Evolutionary conservation across 2,797 vertebrate genomes (phyloP).

Genomic region (Cossypha niveicapilla): DNA sequence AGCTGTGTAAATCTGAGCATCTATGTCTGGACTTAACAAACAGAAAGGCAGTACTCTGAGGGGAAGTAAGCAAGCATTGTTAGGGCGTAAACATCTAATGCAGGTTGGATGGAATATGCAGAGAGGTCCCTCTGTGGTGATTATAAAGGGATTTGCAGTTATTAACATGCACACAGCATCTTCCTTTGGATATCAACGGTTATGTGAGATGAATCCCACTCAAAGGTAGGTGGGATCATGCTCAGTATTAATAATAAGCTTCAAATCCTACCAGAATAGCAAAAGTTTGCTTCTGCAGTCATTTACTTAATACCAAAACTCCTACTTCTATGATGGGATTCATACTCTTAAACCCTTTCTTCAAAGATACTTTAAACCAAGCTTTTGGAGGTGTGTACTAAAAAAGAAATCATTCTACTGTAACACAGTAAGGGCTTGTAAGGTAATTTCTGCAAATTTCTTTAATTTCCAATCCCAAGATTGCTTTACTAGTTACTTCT

Average conservation of each 20-base stretch:
- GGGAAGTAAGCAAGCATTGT: background rate
- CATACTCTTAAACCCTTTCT: background rate
- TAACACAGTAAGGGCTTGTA: background rate
- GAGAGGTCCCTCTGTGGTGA: background rate
- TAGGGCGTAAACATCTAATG: background rate
- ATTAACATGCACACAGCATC: background rate
- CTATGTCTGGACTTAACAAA: background rate
- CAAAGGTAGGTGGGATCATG: conserved; percentile 25
- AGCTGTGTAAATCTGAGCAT: background rate
- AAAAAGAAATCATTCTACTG: background rate
- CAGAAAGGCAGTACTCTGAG: background rate
- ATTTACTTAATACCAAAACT: background rate
- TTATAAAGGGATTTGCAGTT: background rate
- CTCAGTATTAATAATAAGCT: conserved; percentile 14
- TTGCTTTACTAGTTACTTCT: background rate
- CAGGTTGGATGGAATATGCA: background rate
- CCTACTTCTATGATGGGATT: background rate
- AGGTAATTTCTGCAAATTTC: background rate
- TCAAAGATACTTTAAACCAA: background rate
- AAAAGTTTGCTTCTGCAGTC: background rate
- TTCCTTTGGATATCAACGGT: background rate
- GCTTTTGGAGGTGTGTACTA: background rate
- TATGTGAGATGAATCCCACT: conserved; percentile 6
- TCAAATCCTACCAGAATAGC: conserved; percentile 1
- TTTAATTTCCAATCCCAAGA: background rate